phyloP scores from a whole-genome alignment of 2,797 vertebrate genomes.

The Alectoris magna region DNA sequence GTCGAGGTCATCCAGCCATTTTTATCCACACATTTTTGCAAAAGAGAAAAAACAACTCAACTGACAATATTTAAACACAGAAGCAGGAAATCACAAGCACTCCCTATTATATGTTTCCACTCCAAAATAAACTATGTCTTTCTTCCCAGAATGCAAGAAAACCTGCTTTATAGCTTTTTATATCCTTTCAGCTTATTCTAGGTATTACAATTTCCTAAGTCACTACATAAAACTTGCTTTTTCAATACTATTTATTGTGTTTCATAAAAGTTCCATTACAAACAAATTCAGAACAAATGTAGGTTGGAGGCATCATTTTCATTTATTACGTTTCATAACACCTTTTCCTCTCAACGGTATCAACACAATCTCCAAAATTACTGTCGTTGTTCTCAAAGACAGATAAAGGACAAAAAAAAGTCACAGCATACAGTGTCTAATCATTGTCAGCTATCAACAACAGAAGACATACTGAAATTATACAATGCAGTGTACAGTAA shows the following conservation, averaged over 20 bases:
- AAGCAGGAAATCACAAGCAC: neutral
- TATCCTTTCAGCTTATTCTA: slow-evolving; percentile 7
- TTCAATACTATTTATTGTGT: slow-evolving; percentile 23
- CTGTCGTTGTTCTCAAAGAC: slow-evolving; percentile 19
- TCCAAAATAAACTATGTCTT: slow-evolving; percentile 8
- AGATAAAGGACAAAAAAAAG: slow-evolving; percentile 19
- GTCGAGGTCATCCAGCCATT: neutral
- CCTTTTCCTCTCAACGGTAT: slow-evolving; percentile 9
- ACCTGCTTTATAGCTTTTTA: neutral
- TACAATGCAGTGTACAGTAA: neutral
- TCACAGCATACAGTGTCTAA: neutral
- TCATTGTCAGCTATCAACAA: neutral
- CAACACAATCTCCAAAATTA: neutral
- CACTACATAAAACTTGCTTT: slow-evolving; percentile 18
- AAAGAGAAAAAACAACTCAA: neutral
- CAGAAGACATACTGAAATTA: neutral
- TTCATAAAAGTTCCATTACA: slow-evolving; percentile 52
- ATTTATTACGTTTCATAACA: slow-evolving; percentile 52
- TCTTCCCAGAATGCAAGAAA: neutral
- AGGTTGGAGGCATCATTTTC: slow-evolving; percentile 37
- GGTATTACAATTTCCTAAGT: neutral
- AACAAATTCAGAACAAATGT: slow-evolving; percentile 33
- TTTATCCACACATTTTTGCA: neutral
- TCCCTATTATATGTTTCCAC: neutral
- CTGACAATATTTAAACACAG: neutral